phyloP scores from a whole-genome alignment of 1,140 invertebrate genomes.

The Centruroides sculpturatus region DNA sequence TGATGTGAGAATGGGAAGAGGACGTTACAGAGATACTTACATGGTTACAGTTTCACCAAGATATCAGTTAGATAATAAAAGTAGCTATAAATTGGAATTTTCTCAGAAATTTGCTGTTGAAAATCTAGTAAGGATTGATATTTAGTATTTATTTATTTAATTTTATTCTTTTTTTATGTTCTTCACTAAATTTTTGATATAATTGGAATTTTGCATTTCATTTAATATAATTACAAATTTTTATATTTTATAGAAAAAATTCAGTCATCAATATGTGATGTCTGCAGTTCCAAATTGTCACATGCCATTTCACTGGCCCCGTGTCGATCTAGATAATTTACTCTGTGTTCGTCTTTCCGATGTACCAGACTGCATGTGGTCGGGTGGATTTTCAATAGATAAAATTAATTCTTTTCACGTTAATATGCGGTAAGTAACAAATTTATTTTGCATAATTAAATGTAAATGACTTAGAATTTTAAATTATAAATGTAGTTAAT shows the following conservation, averaged over 20 bases:
- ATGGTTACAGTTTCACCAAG: constrained; percentile 84
- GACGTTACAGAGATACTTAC: constrained; percentile 72
- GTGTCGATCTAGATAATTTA: constrained; percentile 70
- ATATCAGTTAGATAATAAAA: constrained; percentile 86
- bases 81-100: constrained; percentile 62
- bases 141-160: too few relatives aligned
- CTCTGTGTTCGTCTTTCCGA: constrained; percentile 67
- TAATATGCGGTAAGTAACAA: constrained; percentile 50
- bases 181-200: too few relatives aligned
- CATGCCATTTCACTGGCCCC: constrained; percentile 89
- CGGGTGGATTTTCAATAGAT: constrained; percentile 83
- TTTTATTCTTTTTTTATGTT: too few relatives aligned
- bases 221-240: too few relatives aligned
- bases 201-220: too few relatives aligned
- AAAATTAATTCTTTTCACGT: constrained; percentile 72
- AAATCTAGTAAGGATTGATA: not conserved
- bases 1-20: constrained; percentile 68
- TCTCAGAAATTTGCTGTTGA: constrained; percentile 49
- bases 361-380: constrained; percentile 61
- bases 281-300: constrained; percentile 65
- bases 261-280: constrained; percentile 1
- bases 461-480: not conserved
- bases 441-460: too few relatives aligned
- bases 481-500: too few relatives aligned
- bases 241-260: too few relatives aligned